These are phyloP conservation scores for Trachelus troglodyta DNA, from an alignment of 2,888 invertebrate species.

Conservation along the genomic window DNA sequence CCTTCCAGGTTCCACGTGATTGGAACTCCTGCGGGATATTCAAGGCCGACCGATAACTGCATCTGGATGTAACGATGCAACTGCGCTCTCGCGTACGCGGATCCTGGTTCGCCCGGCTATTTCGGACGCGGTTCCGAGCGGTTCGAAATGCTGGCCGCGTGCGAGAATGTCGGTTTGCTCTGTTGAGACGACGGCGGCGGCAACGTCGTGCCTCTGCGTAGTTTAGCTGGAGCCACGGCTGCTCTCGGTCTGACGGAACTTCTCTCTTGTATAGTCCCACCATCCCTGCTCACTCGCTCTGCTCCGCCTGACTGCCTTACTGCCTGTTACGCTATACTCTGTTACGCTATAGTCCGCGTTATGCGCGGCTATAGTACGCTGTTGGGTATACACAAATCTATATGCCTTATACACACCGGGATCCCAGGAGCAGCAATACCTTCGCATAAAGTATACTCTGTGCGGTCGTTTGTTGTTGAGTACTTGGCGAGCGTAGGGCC, in stretches of 20 bases:
- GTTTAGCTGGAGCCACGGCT: slow-evolving; percentile 33
- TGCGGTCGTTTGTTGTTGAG: slow-evolving; percentile 5
- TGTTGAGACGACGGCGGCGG: background rate
- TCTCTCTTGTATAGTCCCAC: slow-evolving; percentile 4
- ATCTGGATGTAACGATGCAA: background rate
- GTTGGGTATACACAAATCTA: background rate
- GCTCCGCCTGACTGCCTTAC: background rate
- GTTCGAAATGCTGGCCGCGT: background rate
- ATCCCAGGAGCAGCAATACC: background rate
- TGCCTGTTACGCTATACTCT: background rate
- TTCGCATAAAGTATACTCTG: slow-evolving; percentile 1
- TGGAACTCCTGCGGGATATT: background rate
- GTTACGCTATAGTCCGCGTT: background rate
- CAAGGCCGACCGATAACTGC: background rate
- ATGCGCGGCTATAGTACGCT: background rate
- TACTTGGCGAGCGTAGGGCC: background rate
- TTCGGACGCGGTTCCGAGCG: slow-evolving; percentile 8
- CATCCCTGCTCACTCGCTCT: slow-evolving; percentile 5
- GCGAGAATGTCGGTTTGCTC: slow-evolving; percentile 24
- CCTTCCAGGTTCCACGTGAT: background rate
- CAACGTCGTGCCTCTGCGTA: slow-evolving; percentile 26
- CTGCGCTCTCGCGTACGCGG: background rate
- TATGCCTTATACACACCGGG: background rate
- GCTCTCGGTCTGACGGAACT: slow-evolving; percentile 21
- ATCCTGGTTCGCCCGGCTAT: background rate